A percentile compares a stretch with the other conserved stretches of the same genome.
phyloP scores from a whole-genome alignment of 1,140 invertebrate species.

The Wiebesia pumilae region DNA sequence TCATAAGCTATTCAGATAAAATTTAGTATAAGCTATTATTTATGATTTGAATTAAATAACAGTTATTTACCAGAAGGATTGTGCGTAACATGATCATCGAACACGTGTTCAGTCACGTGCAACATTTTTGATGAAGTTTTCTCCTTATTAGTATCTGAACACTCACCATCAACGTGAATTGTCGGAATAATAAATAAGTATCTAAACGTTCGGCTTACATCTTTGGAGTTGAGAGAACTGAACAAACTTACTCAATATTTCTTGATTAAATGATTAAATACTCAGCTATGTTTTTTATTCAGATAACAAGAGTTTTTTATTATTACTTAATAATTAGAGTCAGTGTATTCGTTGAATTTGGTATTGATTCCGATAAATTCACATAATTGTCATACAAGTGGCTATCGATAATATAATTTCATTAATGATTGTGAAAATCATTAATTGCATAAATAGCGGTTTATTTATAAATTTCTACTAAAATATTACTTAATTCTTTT shows the following conservation, averaged over 20 bases:
- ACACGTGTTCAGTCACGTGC: slow-evolving; percentile 58
- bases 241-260: not conserved
- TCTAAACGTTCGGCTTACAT: not conserved
- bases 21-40: not conserved
- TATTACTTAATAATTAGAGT: slow-evolving; percentile 31
- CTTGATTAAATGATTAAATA: slow-evolving; percentile 35
- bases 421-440: not conserved
- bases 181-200: slow-evolving; percentile 2
- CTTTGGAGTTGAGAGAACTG: not conserved
- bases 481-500: not conserved
- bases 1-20: slow-evolving; percentile 4
- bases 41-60: not conserved
- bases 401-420: not conserved
- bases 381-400: not conserved
- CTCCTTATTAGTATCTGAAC: not conserved
- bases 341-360: slow-evolving; percentile 17
- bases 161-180: not conserved
- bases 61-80: slow-evolving; percentile 8
- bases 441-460: not conserved
- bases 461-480: not conserved
- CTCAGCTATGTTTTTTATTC: not conserved
- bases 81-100: not conserved
- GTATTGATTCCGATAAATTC: slow-evolving; percentile 8
- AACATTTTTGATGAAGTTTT: slow-evolving; percentile 21
- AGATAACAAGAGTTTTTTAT: slow-evolving; percentile 33